These are phyloP conservation scores for Lasius fuliginosus DNA, from an alignment of 2,888 invertebrate species.

Conservation along the genomic window DNA sequence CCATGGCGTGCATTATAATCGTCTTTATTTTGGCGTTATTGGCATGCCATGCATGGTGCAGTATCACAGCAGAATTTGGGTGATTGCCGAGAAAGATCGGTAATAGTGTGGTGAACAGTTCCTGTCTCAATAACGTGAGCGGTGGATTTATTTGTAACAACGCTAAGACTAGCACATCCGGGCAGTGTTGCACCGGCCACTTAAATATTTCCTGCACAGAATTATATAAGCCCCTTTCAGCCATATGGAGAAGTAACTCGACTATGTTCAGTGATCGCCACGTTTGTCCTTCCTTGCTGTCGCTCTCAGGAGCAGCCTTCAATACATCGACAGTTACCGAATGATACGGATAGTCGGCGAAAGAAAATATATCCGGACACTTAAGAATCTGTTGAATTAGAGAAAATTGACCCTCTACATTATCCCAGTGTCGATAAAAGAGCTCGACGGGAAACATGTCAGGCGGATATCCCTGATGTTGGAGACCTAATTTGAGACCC, in stretches of 20 bases:
- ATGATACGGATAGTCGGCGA: conserved; percentile 96
- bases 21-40: conserved; percentile 91
- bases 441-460: conserved; percentile 95
- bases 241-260: conserved; percentile 94
- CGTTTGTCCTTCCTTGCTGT: conserved; percentile 96
- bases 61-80: conserved; percentile 97
- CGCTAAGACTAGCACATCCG: conserved; percentile 96
- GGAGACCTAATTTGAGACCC: conserved; percentile 93
- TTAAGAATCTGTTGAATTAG: conserved; percentile 95
- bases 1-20: conserved; percentile 98
- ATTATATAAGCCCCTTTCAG: conserved; percentile 94
- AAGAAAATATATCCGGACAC: conserved; percentile 97
- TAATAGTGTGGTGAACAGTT: conserved; percentile 94
- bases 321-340: conserved; percentile 95
- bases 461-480: conserved; percentile 91
- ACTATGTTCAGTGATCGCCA: conserved; percentile 98
- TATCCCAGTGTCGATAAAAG: conserved; percentile 96
- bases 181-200: conserved; percentile 96
- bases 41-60: conserved; percentile 98
- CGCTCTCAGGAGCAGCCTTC: conserved; percentile 97
- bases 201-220: conserved; percentile 96
- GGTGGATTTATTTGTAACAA: conserved; percentile 95
- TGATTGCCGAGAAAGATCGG: conserved; percentile 98
- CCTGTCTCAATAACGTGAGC: conserved; percentile 93
- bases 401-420: conserved; percentile 97